Percentiles rank a stretch among this genome's conserved stretches.
These are phyloP conservation scores for Acrocyrtus sp. DNA, from an alignment of 2,888 invertebrate genomes.

Conservation along the genomic window DNA sequence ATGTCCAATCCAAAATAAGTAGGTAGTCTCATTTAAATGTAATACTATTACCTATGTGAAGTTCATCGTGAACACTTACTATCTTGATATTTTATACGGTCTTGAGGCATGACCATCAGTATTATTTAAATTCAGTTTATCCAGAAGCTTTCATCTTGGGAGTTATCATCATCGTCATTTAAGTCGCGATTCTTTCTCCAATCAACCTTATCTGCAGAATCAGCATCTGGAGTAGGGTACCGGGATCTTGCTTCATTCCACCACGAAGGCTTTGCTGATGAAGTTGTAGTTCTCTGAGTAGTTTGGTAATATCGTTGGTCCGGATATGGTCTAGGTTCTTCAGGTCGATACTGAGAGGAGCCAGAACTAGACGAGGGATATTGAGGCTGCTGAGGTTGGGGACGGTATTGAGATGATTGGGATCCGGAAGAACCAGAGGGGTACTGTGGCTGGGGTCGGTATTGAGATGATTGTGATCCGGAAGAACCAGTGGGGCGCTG, in stretches of 20 bases:
- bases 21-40: too few relatives aligned
- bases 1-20: too few relatives aligned
- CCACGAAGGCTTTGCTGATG: neutral
- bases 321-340: neutral
- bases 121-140: neutral
- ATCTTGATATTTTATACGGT: too few relatives aligned
- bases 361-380: neutral
- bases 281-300: neutral
- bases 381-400: neutral
- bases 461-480: too few relatives aligned
- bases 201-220: too few relatives aligned
- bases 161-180: slow-evolving; percentile 1
- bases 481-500: too few relatives aligned
- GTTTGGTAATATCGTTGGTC: neutral
- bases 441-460: neutral
- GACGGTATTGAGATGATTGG: neutral
- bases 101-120: neutral
- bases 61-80: too few relatives aligned
- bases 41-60: too few relatives aligned
- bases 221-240: too few relatives aligned
- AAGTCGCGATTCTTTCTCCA: slow-evolving; percentile 8
- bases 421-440: too few relatives aligned
- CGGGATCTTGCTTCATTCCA: neutral
- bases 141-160: neutral
- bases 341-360: neutral